Base-by-base conservation (phyloP, 1,140 invertebrate species). In the Delia radicum region DNA sequence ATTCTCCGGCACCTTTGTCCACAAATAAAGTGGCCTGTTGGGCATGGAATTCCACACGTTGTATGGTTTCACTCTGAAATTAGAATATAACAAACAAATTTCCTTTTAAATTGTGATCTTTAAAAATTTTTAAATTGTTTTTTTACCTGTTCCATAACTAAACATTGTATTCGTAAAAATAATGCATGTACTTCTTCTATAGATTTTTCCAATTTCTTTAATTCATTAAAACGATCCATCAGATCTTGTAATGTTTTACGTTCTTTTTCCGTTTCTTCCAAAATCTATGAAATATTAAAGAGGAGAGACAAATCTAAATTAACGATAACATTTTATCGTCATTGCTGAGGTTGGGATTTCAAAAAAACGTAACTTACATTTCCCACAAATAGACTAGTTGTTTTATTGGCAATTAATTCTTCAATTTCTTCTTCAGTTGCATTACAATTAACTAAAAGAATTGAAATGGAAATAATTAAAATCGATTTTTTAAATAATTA, bases 221-320 rank as follows among this genome's bases (percentile, higher is more conserved):
- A 75, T 77, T 86, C 85, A 71, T 83, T 82, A 42, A 85, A 84
- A 10, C 85, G 78, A 61, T 85, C 81, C 81, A 86, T 81, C 2
- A 86, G 79, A 78, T 86, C 81, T 10, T 83, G 78, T 24, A 86
- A 65, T 2, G 80, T 82, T 62, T 81, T 80, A 3, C 85, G 76
- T 63, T 85, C 85, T 63, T 83, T 86, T 72, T 86, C 83, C 7
- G 84, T 86, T 63, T 86, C 83, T 79, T 86, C 83, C 26, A 86
- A 75, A 74, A 84, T 81, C 84, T 86, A 75, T 55, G 21, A 24
- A 55, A 55, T 21, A 55, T 8, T 55, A n/a, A n/a, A n/a, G n/a
- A n/a, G 5, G 48, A n/a, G 18, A 55, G n/a, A 55, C n/a, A 24
- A 55, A 24, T 6, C 48, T 55, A 55, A 7, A 55, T 55, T 55